Conservation (phyloP, 1,140 invertebrate species). For the Meteorus sp. region DNA sequence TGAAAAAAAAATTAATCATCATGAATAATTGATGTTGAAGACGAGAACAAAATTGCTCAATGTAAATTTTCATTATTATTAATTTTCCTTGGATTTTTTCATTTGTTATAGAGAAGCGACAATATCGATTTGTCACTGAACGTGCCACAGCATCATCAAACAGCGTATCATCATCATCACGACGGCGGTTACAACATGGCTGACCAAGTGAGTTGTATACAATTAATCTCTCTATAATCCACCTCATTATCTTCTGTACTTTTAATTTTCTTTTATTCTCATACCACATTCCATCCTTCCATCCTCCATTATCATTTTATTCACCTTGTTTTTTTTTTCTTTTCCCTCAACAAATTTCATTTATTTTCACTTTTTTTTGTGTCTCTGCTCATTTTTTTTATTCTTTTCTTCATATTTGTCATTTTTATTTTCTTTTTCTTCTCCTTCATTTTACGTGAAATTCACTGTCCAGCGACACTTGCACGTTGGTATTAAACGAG, state of each 20-base stretch:
- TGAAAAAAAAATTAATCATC: too few relatives aligned
- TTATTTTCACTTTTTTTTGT: slow-evolving; percentile 2
- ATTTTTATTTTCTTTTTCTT: slow-evolving; percentile 2
- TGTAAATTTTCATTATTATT: neutral
- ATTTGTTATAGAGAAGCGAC: slow-evolving; percentile 73
- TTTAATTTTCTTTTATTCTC: neutral
- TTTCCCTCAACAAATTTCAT: neutral
- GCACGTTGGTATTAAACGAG: neutral
- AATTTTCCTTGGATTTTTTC: slow-evolving; percentile 35
- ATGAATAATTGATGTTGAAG: neutral
- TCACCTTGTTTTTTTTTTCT: neutral
- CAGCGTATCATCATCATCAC: slow-evolving; percentile 60
- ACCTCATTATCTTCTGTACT: neutral
- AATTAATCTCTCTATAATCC: slow-evolving; percentile 5
- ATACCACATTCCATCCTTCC: neutral
- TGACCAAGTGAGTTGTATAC: slow-evolving; percentile 66
- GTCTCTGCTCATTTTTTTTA: too few relatives aligned
- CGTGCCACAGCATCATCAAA: slow-evolving; percentile 65
- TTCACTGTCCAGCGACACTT: neutral
- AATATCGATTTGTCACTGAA: slow-evolving; percentile 72
- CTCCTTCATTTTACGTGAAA: neutral
- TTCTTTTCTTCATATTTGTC: neutral
- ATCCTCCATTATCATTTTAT: neutral
- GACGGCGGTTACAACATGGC: slow-evolving; percentile 73
- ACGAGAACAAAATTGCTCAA: neutral